Conservation (phyloP, 2,797 vertebrate genomes). For the Falco peregrinus region DNA sequence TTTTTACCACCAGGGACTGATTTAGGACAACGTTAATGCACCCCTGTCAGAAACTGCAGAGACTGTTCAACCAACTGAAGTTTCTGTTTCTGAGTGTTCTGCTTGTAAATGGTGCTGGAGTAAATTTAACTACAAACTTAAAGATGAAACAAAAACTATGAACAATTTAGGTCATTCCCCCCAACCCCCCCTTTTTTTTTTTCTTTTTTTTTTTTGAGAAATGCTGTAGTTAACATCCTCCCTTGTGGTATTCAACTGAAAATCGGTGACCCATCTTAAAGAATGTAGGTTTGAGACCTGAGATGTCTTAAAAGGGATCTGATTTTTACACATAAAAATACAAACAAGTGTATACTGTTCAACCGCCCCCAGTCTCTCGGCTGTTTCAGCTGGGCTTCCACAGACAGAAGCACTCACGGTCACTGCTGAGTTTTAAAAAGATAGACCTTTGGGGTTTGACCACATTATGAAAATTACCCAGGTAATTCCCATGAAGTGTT, state of each 20-base stretch:
- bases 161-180: background rate
- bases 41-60: background rate
- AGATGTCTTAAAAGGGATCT: background rate
- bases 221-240: background rate
- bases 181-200: no score
- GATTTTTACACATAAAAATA: background rate
- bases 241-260: background rate
- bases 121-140: background rate
- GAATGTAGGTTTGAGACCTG: background rate
- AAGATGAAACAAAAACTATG: background rate
- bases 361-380: background rate
- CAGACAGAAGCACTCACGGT: background rate
- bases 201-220: background rate
- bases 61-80: background rate
- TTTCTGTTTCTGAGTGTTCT: constrained; percentile 1
- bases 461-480: constrained; percentile 18
- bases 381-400: background rate
- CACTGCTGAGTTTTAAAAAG: background rate
- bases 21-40: background rate
- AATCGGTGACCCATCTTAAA: background rate
- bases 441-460: background rate
- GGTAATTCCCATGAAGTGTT: constrained; percentile 16
- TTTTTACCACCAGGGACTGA: background rate
- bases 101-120: background rate
- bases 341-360: background rate